Evolutionary conservation across 2,113 vertebrate species (phyloP).

Genomic region (Elephas maximus): DNA sequence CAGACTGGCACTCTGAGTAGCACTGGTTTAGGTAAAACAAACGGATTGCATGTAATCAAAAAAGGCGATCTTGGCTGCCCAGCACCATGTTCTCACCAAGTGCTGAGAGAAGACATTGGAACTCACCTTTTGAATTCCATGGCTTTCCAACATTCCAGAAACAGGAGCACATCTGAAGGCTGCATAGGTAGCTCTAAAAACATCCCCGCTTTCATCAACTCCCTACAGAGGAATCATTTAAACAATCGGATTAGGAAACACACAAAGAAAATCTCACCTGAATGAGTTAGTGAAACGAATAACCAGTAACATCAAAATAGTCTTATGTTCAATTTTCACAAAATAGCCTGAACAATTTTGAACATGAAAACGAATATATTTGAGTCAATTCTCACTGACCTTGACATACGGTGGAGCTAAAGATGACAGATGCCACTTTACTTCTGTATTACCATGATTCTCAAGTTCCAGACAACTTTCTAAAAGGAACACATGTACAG

Average conservation of each 20-base stretch:
- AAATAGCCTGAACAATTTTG: background rate
- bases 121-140: conserved; percentile 92
- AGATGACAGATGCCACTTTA: conserved; percentile 96
- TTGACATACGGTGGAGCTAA: conserved; percentile 97
- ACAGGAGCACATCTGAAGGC: conserved; percentile 93
- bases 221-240: conserved; percentile 88
- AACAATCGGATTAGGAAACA: conserved; percentile 8
- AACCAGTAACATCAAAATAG: background rate
- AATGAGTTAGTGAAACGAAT: background rate
- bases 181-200: conserved; percentile 95
- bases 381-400: conserved; percentile 87
- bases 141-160: conserved; percentile 91
- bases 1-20: background rate
- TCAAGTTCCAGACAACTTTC: conserved; percentile 93
- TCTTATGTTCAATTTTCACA: background rate
- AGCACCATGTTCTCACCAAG: background rate
- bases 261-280: background rate
- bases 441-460: conserved; percentile 90
- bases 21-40: background rate
- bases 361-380: background rate
- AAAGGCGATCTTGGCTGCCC: background rate
- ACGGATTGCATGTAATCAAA: background rate
- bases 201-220: conserved; percentile 91
- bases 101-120: background rate
- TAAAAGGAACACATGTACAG: conserved; percentile 74